Percentiles rank a stretch among this genome's conserved stretches.
phyloP scores from a whole-genome alignment of 2,797 vertebrate genomes.

The Melanotaenia maccullochi region DNA sequence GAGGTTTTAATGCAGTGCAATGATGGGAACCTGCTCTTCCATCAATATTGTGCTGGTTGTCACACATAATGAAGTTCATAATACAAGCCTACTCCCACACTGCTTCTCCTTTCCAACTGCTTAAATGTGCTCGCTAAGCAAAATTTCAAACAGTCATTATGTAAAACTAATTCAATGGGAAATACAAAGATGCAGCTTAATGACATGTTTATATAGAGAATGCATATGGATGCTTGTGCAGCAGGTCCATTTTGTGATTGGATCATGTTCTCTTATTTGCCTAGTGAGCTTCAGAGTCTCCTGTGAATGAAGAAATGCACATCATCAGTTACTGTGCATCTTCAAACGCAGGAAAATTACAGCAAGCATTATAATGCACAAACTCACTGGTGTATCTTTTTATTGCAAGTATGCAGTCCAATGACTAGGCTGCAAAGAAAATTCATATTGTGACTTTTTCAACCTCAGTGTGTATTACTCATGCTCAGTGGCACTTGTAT shows the following conservation, averaged over 20 bases:
- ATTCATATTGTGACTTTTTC: conserved; percentile 48
- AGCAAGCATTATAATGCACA: conserved; percentile 23
- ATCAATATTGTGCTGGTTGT: conserved; percentile 77
- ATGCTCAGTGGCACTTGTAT: conserved; percentile 54
- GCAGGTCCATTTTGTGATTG: conserved; percentile 37
- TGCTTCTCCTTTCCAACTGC: conserved; percentile 27
- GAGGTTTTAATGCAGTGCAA: conserved; percentile 73
- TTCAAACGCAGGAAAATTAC: conserved; percentile 36
- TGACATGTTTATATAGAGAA: conserved; percentile 56
- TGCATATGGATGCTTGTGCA: conserved; percentile 25
- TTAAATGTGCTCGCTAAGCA: conserved; percentile 65
- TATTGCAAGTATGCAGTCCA: conserved; percentile 32
- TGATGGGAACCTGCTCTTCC: conserved; percentile 67
- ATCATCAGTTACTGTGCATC: conserved; percentile 23
- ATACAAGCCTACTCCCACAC: conserved; percentile 53
- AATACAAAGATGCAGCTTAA: conserved; percentile 66
- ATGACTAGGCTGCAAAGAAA: conserved; percentile 32
- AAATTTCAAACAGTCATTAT: conserved; percentile 69
- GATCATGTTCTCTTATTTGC: conserved; percentile 42
- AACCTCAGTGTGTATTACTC: conserved; percentile 60
- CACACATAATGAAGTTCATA: conserved; percentile 78
- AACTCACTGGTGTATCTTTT: conserved; percentile 14
- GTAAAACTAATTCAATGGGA: conserved; percentile 73
- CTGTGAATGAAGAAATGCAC: conserved; percentile 48
- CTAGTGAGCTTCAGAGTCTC: conserved; percentile 27